Conservation (phyloP, 2,888 invertebrate genomes). For the Tyria jacobaeae region DNA sequence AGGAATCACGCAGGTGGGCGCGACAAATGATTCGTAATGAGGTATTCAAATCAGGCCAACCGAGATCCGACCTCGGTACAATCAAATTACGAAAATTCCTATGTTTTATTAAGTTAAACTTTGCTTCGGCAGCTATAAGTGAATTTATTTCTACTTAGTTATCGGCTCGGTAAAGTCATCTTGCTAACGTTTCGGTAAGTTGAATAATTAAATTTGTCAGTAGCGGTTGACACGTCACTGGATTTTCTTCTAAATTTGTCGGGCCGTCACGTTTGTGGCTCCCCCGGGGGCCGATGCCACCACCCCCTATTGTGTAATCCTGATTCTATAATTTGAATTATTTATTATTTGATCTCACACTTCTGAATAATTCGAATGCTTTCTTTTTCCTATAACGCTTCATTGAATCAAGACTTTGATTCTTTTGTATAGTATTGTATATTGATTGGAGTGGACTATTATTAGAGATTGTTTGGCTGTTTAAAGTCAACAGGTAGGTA, state of each 20-base stretch:
- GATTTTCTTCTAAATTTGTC: conserved; percentile 80
- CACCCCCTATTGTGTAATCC: conserved; percentile 75
- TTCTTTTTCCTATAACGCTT: conserved; percentile 35
- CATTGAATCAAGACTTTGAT: conserved; percentile 35
- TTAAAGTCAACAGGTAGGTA: conserved; percentile 16
- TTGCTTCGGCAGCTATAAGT: conserved; percentile 83
- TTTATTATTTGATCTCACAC: conserved; percentile 83
- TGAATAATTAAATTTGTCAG: conserved; percentile 86
- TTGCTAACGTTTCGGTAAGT: conserved; percentile 85
- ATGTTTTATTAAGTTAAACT: conserved; percentile 86
- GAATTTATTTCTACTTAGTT: conserved; percentile 87
- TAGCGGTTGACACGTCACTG: conserved; percentile 83
- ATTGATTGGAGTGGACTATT: conserved; percentile 29
- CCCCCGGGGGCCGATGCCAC: conserved; percentile 54
- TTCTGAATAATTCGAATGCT: conserved; percentile 59
- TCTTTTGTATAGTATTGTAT: conserved; percentile 36
- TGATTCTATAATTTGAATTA: conserved; percentile 83
- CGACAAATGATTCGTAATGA: conserved; percentile 77
- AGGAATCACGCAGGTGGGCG: conserved; percentile 46
- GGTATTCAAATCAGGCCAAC: conserved; percentile 80
- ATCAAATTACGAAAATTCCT: conserved; percentile 84
- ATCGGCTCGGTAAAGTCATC: conserved; percentile 84
- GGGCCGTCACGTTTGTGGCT: conserved; percentile 77
- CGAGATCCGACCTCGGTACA: conserved; percentile 76
- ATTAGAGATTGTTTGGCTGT: conserved; percentile 30